phyloP scores from a whole-genome alignment of 1,140 invertebrate species.

The Microplitis demolitor region DNA sequence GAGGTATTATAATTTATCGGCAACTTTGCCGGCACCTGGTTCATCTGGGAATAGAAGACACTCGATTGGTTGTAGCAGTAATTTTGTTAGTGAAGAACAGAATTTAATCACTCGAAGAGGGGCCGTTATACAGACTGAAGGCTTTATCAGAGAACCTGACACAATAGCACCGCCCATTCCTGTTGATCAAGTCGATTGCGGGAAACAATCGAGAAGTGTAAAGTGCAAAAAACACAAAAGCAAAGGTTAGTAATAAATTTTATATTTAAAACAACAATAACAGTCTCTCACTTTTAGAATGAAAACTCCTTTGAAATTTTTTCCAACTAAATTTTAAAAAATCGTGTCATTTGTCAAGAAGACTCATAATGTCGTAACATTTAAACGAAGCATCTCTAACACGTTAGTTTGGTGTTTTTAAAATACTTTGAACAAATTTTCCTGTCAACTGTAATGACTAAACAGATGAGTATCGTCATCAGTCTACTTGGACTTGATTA shows the following conservation, averaged over 20 bases:
- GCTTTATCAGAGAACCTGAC: conserved; percentile 36
- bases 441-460: not conserved
- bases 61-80: conserved; percentile 56
- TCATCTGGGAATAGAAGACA: conserved; percentile 56
- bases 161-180: conserved; percentile 44
- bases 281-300: no score
- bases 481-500: not conserved
- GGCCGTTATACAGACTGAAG: conserved; percentile 24
- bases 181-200: conserved; percentile 36
- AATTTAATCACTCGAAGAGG: conserved; percentile 8
- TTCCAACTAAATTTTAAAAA: no score
- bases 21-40: conserved; percentile 42
- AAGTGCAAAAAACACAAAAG: conserved; percentile 40
- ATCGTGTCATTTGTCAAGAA: no score
- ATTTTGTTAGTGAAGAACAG: conserved; percentile 54
- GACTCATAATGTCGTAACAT: not conserved
- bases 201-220: conserved; percentile 18
- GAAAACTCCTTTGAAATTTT: no score
- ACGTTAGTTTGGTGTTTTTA: not conserved
- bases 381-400: not conserved
- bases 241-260: conserved; percentile 33
- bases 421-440: not conserved
- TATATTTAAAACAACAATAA: no score
- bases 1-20: conserved; percentile 62
- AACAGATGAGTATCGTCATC: not conserved